Evolutionary conservation across 1,140 invertebrate genomes (phyloP).

Genomic region (Pseudachorutes palmiensis): DNA sequence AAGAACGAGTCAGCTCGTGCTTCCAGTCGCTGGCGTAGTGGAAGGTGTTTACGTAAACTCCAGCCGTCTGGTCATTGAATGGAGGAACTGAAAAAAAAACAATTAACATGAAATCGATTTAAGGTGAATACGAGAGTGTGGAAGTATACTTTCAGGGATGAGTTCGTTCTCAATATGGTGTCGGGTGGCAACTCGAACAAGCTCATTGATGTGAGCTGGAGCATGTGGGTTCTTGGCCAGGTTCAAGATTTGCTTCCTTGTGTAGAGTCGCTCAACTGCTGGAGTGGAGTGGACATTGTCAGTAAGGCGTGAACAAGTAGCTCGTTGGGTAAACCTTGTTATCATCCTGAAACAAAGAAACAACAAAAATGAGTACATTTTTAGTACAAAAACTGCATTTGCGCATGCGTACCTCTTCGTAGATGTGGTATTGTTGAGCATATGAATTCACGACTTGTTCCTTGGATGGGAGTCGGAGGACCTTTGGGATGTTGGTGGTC

Average conservation of each 20-base stretch:
- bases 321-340: conserved; percentile 2
- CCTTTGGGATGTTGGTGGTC: neutral
- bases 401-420: neutral
- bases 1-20: neutral
- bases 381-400: neutral
- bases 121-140: neutral
- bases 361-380: neutral
- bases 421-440: neutral
- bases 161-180: conserved; percentile 2
- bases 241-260: neutral
- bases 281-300: neutral
- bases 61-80: conserved; percentile 11
- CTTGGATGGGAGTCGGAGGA: neutral
- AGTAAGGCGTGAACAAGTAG: neutral
- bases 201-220: conserved; percentile 4
- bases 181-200: neutral
- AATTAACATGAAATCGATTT: neutral
- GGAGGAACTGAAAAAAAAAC: conserved; percentile 10
- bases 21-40: conserved; percentile 11
- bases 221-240: neutral
- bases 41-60: conserved; percentile 14
- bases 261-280: neutral
- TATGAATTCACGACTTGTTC: neutral
- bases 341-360: neutral
- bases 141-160: conserved; percentile 7